Evolutionary conservation across 2,888 invertebrate genomes (phyloP).

Genomic region (Aleiodes testaceus): DNA sequence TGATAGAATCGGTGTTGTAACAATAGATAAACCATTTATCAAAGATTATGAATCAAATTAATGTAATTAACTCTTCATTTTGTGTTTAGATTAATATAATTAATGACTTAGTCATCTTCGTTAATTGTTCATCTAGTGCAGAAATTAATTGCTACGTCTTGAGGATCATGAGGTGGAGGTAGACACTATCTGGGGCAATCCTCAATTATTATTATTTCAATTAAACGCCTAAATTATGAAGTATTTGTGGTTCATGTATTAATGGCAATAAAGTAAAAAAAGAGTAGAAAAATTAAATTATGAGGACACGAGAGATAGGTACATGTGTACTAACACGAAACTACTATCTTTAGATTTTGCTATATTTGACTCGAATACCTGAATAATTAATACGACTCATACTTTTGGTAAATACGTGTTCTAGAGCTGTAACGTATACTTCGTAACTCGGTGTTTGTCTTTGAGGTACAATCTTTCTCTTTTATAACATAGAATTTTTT

Average conservation of each 20-base stretch:
- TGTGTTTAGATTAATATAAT: too few relatives aligned
- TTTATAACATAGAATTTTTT: constrained; percentile 56
- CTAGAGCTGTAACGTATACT: constrained; percentile 64
- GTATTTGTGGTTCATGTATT: too few relatives aligned
- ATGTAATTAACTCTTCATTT: neutral
- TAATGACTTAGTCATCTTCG: too few relatives aligned
- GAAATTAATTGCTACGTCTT: too few relatives aligned
- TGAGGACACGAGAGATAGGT: constrained; percentile 30
- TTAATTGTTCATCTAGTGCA: too few relatives aligned
- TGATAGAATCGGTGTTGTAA: constrained; percentile 25
- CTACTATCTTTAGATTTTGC: constrained; percentile 36
- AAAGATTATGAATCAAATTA: neutral
- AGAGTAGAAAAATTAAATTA: too few relatives aligned
- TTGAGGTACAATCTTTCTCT: constrained; percentile 14
- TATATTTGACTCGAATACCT: constrained; percentile 67
- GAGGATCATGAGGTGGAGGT: too few relatives aligned
- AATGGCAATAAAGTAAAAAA: too few relatives aligned
- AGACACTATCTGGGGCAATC: too few relatives aligned
- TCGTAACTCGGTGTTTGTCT: constrained; percentile 58
- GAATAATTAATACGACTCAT: constrained; percentile 67
- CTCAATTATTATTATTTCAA: too few relatives aligned
- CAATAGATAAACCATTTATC: neutral
- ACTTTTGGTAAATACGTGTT: constrained; percentile 67
- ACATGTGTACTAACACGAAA: constrained; percentile 34
- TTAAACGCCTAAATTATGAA: too few relatives aligned